Evolutionary conservation across 2,888 invertebrate genomes (phyloP).

Genomic region (Abrostola tripartita): DNA sequence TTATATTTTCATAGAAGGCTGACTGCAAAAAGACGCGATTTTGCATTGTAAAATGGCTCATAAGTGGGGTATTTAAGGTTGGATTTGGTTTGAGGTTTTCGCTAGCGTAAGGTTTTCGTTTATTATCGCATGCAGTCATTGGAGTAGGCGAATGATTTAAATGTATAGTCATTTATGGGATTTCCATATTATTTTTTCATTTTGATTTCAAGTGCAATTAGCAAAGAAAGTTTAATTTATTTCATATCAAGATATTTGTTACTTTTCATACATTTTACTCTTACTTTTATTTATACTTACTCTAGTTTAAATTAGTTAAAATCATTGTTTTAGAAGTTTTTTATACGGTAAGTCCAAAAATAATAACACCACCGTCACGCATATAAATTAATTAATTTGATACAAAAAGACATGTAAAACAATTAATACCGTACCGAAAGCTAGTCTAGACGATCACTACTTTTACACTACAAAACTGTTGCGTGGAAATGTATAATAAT

Average conservation of each 20-base stretch:
- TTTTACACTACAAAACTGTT: slow-evolving; percentile 24
- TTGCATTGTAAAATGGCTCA: slow-evolving; percentile 46
- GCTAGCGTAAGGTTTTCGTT: slow-evolving; percentile 63
- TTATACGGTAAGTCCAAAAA: not conserved
- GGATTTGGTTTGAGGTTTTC: slow-evolving; percentile 48
- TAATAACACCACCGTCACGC: not conserved
- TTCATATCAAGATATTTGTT: not conserved
- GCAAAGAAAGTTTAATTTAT: not conserved
- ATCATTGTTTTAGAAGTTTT: not conserved
- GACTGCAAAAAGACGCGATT: slow-evolving; percentile 74
- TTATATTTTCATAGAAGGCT: slow-evolving; percentile 87
- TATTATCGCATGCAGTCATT: slow-evolving; percentile 80
- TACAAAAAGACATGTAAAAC: slow-evolving; percentile 23
- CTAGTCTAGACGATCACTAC: slow-evolving; percentile 22
- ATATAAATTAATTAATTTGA: slow-evolving; percentile 3
- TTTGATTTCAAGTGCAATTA: not conserved
- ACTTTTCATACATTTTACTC: not conserved
- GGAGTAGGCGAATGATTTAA: slow-evolving; percentile 70
- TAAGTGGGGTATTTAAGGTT: slow-evolving; percentile 45
- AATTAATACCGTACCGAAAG: slow-evolving; percentile 29
- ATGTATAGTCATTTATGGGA: slow-evolving; percentile 65
- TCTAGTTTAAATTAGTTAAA: not conserved
- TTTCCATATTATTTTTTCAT: slow-evolving; percentile 56
- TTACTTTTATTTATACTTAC: not conserved
- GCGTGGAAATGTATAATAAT: slow-evolving; percentile 30